phyloP scores from a whole-genome alignment of 2,797 vertebrate species.

The Notoglanidium macrostoma region DNA sequence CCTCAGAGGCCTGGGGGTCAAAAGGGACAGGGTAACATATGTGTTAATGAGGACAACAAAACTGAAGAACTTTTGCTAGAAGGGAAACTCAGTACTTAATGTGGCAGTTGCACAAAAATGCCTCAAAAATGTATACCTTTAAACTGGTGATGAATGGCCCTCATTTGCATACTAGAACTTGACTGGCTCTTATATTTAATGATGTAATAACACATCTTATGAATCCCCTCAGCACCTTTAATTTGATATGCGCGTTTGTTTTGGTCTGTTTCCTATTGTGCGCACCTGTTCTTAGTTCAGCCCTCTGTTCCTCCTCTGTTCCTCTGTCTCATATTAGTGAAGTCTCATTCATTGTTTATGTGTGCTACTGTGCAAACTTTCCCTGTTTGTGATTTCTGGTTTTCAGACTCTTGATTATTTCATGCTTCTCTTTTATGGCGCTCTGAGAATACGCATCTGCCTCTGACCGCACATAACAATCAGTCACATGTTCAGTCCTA shows the following conservation, averaged over 20 bases:
- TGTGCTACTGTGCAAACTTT: not conserved
- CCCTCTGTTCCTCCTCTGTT: not conserved
- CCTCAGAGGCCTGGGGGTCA: conserved; percentile 6
- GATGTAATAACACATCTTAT: not conserved
- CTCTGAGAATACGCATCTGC: too few species aligned
- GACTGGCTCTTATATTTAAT: not conserved
- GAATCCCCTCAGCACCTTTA: not conserved
- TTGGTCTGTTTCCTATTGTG: not conserved
- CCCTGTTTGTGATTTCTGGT: not conserved
- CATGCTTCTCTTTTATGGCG: not conserved
- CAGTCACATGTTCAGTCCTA: not conserved
- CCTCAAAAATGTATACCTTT: not conserved
- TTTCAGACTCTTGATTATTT: not conserved
- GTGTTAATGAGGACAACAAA: conserved; percentile 40
- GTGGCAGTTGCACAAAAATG: not conserved
- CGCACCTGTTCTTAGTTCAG: not conserved
- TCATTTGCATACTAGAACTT: not conserved
- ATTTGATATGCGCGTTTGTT: not conserved
- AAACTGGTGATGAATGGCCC: not conserved
- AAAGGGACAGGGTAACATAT: conserved; percentile 11
- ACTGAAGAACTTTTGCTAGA: not conserved
- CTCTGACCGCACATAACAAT: not conserved
- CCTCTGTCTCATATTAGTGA: not conserved
- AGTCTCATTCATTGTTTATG: not conserved
- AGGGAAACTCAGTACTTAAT: not conserved